Evolutionary conservation across 2,888 invertebrate genomes (phyloP), one percentile per base, ranked within the genome.

Genomic region (Nowickia ferox): DNA sequence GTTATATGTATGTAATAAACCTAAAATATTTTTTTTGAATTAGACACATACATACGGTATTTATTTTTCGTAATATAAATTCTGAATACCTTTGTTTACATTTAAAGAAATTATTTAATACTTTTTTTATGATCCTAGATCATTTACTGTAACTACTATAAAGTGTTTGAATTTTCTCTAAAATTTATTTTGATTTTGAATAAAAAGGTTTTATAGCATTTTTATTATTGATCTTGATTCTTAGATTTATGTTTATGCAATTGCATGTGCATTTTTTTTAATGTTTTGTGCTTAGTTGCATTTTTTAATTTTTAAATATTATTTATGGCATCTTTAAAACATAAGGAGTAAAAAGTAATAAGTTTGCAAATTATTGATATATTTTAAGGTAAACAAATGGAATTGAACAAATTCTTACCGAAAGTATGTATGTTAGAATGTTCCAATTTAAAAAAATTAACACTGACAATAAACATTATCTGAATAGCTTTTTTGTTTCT

Each of bases 211-310:
- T 57, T 42, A 15, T 71, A 30, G 10, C 10, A 44, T 71, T 55
- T 30, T 42, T 71, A 44, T 57, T n/a, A 57, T 44, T 55, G 55
- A 71, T 71, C 22, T 71, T 66, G 44, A 44, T 55, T 22, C 22
- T 55, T 30, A 22, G 30, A 30, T 30, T 30, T 51, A 30, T 48
- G 2, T 17, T 51, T 59, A 55, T 44, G n/a, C 4, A 57, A 13
- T 44, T 57, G n/a, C 22, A n/a, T 15, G 55, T 44, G 15, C 22
- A 19, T 48, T 40, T 61, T 61, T 61, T 61, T 74, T 38, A 40
- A 51, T 74, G 19, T 51, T 74, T 74, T 74, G 74, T 74, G 74
- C 74, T 63, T 74, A 22, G 38, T 51, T 5, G 51, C 38, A 59
- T 72, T 1, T 30, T 38, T 72, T 22, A 10, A 11, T 17, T 40